A percentile compares a stretch with the other conserved stretches of the same genome.
Evolutionary conservation across 2,113 vertebrate species (phyloP).

Genomic region (Gadus chalcogrammus): DNA sequence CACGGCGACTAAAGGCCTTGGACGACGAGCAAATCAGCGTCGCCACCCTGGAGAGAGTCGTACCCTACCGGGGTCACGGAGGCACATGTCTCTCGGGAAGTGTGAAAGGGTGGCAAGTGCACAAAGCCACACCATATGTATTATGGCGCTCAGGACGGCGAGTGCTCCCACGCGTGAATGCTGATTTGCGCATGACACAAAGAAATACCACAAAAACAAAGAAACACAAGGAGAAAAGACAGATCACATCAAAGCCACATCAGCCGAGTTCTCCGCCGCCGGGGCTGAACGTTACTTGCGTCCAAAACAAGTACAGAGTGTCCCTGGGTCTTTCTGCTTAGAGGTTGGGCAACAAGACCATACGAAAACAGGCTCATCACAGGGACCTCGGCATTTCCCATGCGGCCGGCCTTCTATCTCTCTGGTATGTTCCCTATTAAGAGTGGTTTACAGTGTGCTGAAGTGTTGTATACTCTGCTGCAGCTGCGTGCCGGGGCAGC

Average conservation of each 20-base stretch:
- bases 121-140: conserved; percentile 30
- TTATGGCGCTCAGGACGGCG: not conserved
- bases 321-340: conserved; percentile 14
- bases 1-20: conserved; percentile 13
- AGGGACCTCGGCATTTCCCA: conserved; percentile 22
- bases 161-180: not conserved
- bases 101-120: conserved; percentile 26
- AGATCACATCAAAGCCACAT: conserved; percentile 1
- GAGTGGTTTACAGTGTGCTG: conserved; percentile 62
- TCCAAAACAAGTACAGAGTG: conserved; percentile 15
- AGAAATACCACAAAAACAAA: not conserved
- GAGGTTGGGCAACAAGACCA: conserved; percentile 33
- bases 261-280: conserved; percentile 9
- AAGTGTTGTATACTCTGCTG: conserved; percentile 64
- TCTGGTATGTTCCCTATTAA: conserved; percentile 60
- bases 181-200: not conserved
- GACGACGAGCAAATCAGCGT: conserved; percentile 24
- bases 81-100: not conserved
- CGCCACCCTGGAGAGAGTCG: conserved; percentile 22
- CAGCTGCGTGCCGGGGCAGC: conserved; percentile 52
- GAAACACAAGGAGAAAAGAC: too few relatives aligned
- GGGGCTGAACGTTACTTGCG: conserved; percentile 15
- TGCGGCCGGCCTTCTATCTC: conserved; percentile 27
- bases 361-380: conserved; percentile 15
- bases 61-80: too few relatives aligned